Evolutionary conservation across 1,140 invertebrate species (phyloP), one percentile per base, ranked within the genome.

Genomic region (Muscidifurax raptorellus): DNA sequence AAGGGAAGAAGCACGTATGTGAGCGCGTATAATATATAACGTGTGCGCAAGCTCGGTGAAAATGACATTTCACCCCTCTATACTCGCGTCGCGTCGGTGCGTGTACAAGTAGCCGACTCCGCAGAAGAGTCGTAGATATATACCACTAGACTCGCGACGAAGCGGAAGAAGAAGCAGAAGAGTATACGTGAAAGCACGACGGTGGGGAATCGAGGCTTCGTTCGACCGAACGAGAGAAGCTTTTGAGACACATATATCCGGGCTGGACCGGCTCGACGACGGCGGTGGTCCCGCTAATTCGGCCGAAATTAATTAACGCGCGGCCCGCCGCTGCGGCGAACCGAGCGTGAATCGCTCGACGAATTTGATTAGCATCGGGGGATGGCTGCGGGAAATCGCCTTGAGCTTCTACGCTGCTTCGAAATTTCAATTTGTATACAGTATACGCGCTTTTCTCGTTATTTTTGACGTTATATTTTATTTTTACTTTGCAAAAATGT

Each of bases 251-350:
- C 9, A n/a, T n/a, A n/a, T n/a, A 78, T 78, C 52, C 52, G 76
- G 28, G 66, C 66, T 27, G 66, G 27, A 69, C 66, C 66, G n/a
- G n/a, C 25, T 28, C 18, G 4, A 0, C 18, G 18, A 47, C 15
- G 12, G 1, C 15, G 5, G 52, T 6, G 52, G 52, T 59, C 52
- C 52, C 27, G 13, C 66, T 69, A 69, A 69, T 69, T 69, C 66
- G 66, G 27, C 9, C 6, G 28, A 69, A 69, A 69, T 69, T 69
- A 69, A 69, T 69, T 69, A 69, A 69, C 66, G 66, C 66, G 66
- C 28, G 66, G 27, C 12, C 66, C 27, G 66, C 25, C 25, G 66
- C 27, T 69, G 66, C 66, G 66, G 66, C 25, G 9, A 69, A 69
- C 66, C 27, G 66, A 67, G 66, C 25, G 25, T 18, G 27, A 69